These are phyloP conservation scores for Antrozous pallidus DNA, from an alignment of 2,797 vertebrate species.

Conservation along the genomic window DNA sequence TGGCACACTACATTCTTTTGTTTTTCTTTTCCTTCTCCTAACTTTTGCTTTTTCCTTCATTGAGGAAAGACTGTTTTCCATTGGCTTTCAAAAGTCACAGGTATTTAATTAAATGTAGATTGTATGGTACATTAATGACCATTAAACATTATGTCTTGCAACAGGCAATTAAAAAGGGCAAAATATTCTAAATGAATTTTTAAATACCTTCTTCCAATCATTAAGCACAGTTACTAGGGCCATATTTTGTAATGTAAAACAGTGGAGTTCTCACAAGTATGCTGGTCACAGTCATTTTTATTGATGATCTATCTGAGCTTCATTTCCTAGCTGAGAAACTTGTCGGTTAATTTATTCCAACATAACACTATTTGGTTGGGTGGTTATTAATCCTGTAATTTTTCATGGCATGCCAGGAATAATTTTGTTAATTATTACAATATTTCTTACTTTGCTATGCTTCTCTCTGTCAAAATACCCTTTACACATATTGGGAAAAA, in stretches of 20 bases:
- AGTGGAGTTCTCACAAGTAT: constrained; percentile 77
- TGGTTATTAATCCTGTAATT: constrained; percentile 87
- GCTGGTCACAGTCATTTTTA: constrained; percentile 78
- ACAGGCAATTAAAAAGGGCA: constrained; percentile 77
- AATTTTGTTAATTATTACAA: constrained; percentile 86
- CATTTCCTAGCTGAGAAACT: constrained; percentile 85
- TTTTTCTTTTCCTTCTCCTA: neutral
- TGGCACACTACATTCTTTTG: neutral
- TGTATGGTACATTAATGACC: constrained; percentile 79
- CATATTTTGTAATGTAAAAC: constrained; percentile 81
- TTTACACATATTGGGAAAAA: constrained; percentile 70
- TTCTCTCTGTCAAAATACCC: constrained; percentile 78
- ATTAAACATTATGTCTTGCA: constrained; percentile 76
- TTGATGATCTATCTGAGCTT: constrained; percentile 84
- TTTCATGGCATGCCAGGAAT: constrained; percentile 84
- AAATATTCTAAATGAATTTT: constrained; percentile 82
- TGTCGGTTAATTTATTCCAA: constrained; percentile 86
- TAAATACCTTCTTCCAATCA: constrained; percentile 81
- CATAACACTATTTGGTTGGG: constrained; percentile 81
- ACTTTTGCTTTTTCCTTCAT: neutral
- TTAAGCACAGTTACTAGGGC: constrained; percentile 79
- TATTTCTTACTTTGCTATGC: constrained; percentile 84
- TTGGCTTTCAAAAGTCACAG: constrained; percentile 66
- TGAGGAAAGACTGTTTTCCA: constrained; percentile 35
- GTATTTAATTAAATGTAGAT: constrained; percentile 78